Base-by-base conservation (phyloP, 1,140 invertebrate genomes). In the Trichoplusia ni region DNA sequence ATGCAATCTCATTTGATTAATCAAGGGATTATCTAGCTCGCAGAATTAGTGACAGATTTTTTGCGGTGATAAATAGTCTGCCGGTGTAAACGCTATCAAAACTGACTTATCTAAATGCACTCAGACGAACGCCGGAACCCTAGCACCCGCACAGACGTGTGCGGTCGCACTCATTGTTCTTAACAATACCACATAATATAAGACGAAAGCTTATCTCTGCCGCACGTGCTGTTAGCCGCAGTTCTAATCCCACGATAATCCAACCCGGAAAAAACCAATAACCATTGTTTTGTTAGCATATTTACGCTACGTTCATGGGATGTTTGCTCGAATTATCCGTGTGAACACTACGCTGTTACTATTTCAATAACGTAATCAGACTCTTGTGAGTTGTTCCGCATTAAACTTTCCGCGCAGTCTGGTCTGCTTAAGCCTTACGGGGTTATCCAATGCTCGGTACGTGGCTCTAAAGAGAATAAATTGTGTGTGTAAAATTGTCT, bases 261-360 rank as follows among this genome's bases (percentile, higher is more conserved):
- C 77, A 31, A 80, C 78, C 78, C 79, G 79, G 84, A 82, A 89
- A 86, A 84, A 81, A 79, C 72, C 71, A 75, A 77, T 80, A 77
- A 72, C 75, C 77, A 82, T 84, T 88, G 85, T 81, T 80, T 75
- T 79, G 53, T 64, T 64, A 75, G 71, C 68, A 72, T 79, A 76
- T 84, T 81, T 79, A 72, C 75, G 75, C 53, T 60, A 73, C 60
- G 74, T 69, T 75, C 73, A 69, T 59, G 59, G 60, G 56, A 51
- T 83, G 76, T 85, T 85, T 85, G 75, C 69, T 38, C 69, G 64
- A 71, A 71, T 77, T 81, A 81, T 82, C 81, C 71, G 71, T 72
- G 66, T 77, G 74, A 75, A 82, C 76, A 81, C 62, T 53, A 25
- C 27, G 47, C 61, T 69, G 75, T 76, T 75, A 71, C 75, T 77